These are phyloP conservation scores for Atta cephalotes DNA, from an alignment of 1,140 invertebrate species.

Conservation along the genomic window DNA sequence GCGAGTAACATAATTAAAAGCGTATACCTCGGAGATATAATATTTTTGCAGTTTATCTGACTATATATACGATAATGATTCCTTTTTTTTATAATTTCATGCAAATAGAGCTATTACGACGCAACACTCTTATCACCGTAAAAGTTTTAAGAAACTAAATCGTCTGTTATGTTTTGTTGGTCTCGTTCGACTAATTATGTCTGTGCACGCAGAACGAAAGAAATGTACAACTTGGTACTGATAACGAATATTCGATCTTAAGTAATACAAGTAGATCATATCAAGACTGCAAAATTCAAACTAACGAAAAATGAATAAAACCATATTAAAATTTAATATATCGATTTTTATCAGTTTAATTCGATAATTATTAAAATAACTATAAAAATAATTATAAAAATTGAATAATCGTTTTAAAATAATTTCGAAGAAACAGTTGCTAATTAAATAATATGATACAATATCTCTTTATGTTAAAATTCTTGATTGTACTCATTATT, in stretches of 20 bases:
- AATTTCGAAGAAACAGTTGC: too few species aligned
- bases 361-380: too few species aligned
- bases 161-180: neutral
- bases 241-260: slow-evolving; percentile 9
- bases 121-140: neutral
- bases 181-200: slow-evolving; percentile 9
- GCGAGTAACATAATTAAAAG: slow-evolving; percentile 47
- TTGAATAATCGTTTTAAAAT: neutral
- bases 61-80: neutral
- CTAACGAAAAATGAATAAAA: slow-evolving; percentile 4
- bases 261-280: neutral
- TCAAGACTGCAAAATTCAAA: neutral
- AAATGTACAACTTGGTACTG: neutral
- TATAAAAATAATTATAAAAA: neutral
- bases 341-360: neutral
- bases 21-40: neutral
- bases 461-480: neutral
- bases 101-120: neutral
- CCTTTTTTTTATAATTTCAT: slow-evolving; percentile 11
- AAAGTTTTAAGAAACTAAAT: slow-evolving; percentile 21
- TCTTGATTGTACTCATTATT: neutral
- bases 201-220: neutral
- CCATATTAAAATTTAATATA: neutral
- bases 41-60: slow-evolving; percentile 11
- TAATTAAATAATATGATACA: neutral